Conservation (phyloP, 2,797 vertebrate species). For the Chelmon rostratus region DNA sequence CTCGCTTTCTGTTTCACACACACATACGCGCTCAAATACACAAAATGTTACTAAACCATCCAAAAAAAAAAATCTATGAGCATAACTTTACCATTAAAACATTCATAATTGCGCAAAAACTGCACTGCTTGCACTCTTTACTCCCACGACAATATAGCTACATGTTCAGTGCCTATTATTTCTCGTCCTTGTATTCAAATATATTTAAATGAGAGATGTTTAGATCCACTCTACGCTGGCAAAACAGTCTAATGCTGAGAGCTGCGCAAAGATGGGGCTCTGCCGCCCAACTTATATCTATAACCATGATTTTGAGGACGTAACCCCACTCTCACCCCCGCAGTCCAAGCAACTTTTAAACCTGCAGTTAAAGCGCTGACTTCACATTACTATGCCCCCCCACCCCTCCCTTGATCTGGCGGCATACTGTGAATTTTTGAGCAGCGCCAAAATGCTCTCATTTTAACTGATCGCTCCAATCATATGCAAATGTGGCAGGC, state of each 20-base stretch:
- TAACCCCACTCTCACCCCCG: constrained; percentile 75
- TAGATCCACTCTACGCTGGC: constrained; percentile 72
- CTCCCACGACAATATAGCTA: constrained; percentile 74
- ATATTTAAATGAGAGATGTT: constrained; percentile 81
- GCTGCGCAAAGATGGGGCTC: constrained; percentile 57
- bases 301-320: constrained; percentile 65
- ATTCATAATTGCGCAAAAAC: constrained; percentile 75
- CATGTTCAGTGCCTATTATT: constrained; percentile 75
- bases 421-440: constrained; percentile 83
- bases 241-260: constrained; percentile 68
- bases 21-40: constrained; percentile 28
- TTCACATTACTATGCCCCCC: constrained; percentile 75
- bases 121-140: constrained; percentile 74
- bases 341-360: constrained; percentile 80
- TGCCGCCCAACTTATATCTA: constrained; percentile 65
- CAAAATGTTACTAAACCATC: constrained; percentile 43
- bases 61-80: constrained; percentile 66
- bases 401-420: constrained; percentile 74
- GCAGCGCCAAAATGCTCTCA: constrained; percentile 81
- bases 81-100: constrained; percentile 77
- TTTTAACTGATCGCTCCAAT: constrained; percentile 87
- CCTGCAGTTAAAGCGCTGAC: constrained; percentile 83
- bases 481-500: constrained; percentile 86
- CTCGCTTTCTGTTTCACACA: not conserved
- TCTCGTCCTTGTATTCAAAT: constrained; percentile 76